Evolutionary conservation across 2,888 invertebrate species (phyloP), one percentile per base, ranked within the genome.

Genomic region (Melanostoma scalare): DNA sequence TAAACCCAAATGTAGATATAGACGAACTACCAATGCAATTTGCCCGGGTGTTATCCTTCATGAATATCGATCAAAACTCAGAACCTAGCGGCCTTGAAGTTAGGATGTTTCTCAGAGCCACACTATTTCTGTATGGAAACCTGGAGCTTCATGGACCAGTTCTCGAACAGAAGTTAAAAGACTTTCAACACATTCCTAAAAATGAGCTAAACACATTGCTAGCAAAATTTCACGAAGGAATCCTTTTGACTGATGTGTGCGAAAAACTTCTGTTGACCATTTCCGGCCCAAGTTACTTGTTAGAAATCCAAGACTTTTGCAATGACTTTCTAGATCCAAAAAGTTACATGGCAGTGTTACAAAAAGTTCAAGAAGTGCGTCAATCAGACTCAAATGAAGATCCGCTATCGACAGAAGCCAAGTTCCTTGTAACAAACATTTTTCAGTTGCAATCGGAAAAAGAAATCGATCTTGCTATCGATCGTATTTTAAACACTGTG

Each of bases 281-380:
- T 8, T 75, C 84, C 2, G 84, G 79, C 20, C 79, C 84, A 1
- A 61, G 79, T 35, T 74, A 84, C 40, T 60, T 84, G 6, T 40
- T 71, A 31, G 84, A 79, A 38, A 75, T 84, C 20, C 78, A 84
- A 79, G 38, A 55, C 9, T 84, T 84, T 44, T 79, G 69, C 35
- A 8, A 36, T 35, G 67, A 71, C n/a, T 84, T 84, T 8, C 74
- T 84, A 8, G 79, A 84, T 40, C n/a, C 74, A 3, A 4, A 31
- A 4, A 65, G 65, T 42, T 84, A 53, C 30, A 8, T 8, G 2
- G 10, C 3, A 30, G 69, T 78, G 31, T 35, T 84, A 5, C n/a
- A 65, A 3, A 67, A 44, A 50, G 79, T 30, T 10, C 58, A 69
- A 55, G 35, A 61, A 33, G 8, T n/a, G 10, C 84, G 71, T 6